These are phyloP conservation scores for Flexamia atlantica DNA, from an alignment of 2,888 invertebrate species.

Conservation along the genomic window DNA sequence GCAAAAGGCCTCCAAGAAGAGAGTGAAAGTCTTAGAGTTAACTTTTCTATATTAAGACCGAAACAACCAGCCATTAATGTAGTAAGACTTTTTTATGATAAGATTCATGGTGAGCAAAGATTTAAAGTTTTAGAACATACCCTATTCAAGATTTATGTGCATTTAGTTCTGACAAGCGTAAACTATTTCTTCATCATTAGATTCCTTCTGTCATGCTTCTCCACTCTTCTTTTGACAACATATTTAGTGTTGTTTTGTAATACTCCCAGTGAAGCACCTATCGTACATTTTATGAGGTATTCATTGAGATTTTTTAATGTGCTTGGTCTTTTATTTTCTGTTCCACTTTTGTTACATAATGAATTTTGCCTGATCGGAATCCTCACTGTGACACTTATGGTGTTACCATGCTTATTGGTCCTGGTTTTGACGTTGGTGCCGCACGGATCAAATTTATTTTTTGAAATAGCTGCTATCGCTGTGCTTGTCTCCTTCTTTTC, in stretches of 20 bases:
- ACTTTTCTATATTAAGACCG: conserved; percentile 55
- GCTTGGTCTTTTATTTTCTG: conserved; percentile 13
- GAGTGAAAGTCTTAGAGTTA: neutral
- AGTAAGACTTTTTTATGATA: conserved; percentile 27
- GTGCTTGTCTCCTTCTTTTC: conserved; percentile 37
- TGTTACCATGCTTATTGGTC: conserved; percentile 40
- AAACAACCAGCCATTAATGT: neutral
- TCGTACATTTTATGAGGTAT: neutral
- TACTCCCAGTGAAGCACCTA: neutral
- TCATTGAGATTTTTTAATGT: conserved; percentile 8
- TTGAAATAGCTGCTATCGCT: conserved; percentile 43
- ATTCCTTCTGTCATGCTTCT: conserved; percentile 21
- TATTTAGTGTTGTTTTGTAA: conserved; percentile 12
- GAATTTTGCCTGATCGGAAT: neutral
- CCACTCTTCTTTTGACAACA: neutral
- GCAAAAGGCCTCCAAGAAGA: conserved; percentile 4
- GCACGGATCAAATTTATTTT: conserved; percentile 6
- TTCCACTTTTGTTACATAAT: conserved; percentile 13
- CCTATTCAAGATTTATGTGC: conserved; percentile 23
- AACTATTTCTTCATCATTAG: conserved; percentile 38
- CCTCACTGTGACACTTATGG: neutral
- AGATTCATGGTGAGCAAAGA: conserved; percentile 11
- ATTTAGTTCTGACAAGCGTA: conserved; percentile 2
- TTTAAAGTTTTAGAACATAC: conserved; percentile 14
- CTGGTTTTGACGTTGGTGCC: neutral